Evolutionary conservation across 2,797 vertebrate genomes (phyloP).

Genomic region (Hylomyscus alleni): DNA sequence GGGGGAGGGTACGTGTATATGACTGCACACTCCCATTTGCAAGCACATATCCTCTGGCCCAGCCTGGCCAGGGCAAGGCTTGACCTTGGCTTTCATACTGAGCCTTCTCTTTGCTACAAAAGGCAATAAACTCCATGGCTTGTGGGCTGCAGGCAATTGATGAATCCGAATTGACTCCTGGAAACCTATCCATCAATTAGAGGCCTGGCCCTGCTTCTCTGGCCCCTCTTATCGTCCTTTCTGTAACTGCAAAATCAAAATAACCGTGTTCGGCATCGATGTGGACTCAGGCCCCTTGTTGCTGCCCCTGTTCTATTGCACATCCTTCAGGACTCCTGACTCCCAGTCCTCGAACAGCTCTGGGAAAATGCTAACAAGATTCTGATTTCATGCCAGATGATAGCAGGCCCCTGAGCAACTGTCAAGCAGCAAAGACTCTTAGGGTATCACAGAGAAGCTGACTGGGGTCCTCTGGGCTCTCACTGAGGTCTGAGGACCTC

Average conservation of each 20-base stretch:
- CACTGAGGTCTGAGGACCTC: background rate
- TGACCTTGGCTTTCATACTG: background rate
- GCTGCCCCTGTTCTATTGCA: background rate
- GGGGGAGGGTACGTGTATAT: background rate
- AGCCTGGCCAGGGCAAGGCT: background rate
- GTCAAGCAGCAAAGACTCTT: background rate
- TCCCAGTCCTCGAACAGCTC: rapidly evolving
- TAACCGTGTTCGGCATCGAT: background rate
- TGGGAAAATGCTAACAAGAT: background rate
- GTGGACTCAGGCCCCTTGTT: background rate
- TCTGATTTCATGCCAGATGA: background rate
- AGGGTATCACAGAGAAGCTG: background rate
- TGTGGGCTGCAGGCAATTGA: background rate
- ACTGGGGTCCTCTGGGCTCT: background rate
- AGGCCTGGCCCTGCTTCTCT: background rate
- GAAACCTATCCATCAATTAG: background rate
- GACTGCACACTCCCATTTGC: background rate
- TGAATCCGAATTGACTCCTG: background rate
- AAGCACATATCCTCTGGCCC: too few species aligned
- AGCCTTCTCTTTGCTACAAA: background rate
- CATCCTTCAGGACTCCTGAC: background rate
- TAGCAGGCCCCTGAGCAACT: background rate
- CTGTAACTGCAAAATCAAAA: conserved; percentile 36
- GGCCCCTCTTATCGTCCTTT: background rate
- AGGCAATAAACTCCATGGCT: conserved; percentile 32